Conservation (phyloP, 2,797 vertebrate genomes). For the Scolopax rusticola region DNA sequence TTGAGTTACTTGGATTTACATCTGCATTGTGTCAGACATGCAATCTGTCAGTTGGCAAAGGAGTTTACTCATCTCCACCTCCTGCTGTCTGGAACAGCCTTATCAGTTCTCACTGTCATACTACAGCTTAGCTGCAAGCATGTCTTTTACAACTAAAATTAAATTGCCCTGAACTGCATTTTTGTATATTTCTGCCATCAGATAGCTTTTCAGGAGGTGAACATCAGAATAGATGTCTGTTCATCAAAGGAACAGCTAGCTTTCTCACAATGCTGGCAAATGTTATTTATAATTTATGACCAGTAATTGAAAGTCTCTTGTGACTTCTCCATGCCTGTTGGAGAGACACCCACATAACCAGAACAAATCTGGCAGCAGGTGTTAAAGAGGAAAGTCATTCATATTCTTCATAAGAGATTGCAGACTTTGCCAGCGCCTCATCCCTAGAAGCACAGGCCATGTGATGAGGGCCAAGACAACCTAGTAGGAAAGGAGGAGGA, state of each 20-base stretch:
- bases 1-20: conserved; percentile 49
- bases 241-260: background rate
- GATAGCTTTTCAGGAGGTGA: conserved; percentile 14
- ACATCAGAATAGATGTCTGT: background rate
- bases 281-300: background rate
- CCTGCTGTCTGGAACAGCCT: conserved; percentile 49
- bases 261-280: background rate
- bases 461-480: background rate
- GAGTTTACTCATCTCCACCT: conserved; percentile 47
- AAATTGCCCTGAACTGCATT: conserved; percentile 9
- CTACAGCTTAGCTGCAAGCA: background rate
- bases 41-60: conserved; percentile 56
- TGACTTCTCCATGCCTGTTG: background rate
- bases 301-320: background rate
- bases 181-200: conserved; percentile 14
- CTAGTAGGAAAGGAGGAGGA: background rate
- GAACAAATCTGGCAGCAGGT: background rate
- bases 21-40: conserved; percentile 56
- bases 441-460: background rate
- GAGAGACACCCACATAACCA: background rate
- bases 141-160: conserved; percentile 47
- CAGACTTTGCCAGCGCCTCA: background rate
- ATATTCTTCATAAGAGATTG: background rate
- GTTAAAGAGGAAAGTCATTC: background rate
- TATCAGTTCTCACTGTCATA: conserved; percentile 40